These are phyloP conservation scores for Megaceryle maxima DNA, from an alignment of 2,113 vertebrate genomes.

Conservation along the genomic window DNA sequence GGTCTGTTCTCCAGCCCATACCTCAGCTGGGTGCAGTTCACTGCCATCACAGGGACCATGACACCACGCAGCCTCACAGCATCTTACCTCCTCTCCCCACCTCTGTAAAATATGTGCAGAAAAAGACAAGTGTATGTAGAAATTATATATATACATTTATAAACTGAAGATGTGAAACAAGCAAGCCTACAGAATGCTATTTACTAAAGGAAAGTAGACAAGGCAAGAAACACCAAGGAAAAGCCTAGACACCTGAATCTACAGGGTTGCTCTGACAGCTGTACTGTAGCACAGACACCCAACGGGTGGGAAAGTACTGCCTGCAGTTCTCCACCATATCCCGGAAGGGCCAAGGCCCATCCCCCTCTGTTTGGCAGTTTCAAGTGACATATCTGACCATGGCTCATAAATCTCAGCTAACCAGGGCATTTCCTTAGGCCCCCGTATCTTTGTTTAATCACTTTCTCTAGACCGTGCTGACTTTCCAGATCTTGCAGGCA, in stretches of 20 bases:
- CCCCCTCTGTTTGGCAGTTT: not conserved
- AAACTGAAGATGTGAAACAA: not conserved
- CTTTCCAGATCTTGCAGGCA: not conserved
- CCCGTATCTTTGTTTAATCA: not conserved
- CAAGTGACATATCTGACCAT: not conserved
- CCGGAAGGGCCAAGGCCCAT: not conserved
- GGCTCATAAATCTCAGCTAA: constrained; percentile 51
- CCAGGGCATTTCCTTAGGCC: constrained; percentile 29
- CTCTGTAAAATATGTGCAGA: not conserved
- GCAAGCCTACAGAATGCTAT: not conserved
- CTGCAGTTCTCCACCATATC: not conserved
- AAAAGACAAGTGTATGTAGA: not conserved
- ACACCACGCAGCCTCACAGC: not conserved
- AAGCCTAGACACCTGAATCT: not conserved
- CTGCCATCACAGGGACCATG: not conserved
- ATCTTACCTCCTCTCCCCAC: not conserved
- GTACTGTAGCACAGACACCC: not conserved
- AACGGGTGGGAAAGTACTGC: not conserved
- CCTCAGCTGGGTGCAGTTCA: fast-evolving
- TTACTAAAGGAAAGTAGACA: not conserved
- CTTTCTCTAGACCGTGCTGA: not conserved
- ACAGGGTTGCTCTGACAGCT: not conserved
- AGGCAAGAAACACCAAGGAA: not conserved
- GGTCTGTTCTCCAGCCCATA: not conserved
- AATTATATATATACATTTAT: not conserved